Evolutionary conservation across 1,140 invertebrate species (phyloP).

Genomic region (Aphis craccivora): DNA sequence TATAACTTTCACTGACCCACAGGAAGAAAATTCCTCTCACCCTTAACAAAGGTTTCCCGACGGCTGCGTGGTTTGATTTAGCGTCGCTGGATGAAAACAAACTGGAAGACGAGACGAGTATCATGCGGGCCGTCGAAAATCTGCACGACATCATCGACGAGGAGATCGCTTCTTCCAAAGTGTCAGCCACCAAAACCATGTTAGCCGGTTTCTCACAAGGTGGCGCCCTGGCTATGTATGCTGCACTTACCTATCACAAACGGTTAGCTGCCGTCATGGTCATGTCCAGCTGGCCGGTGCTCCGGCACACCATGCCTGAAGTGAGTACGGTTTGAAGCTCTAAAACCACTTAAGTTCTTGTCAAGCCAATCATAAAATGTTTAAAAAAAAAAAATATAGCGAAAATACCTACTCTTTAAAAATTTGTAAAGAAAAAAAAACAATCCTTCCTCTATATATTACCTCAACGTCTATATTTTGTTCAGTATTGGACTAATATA

Average conservation of each 20-base stretch:
- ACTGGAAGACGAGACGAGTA: constrained; percentile 89
- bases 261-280: constrained; percentile 87
- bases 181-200: constrained; percentile 79
- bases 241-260: constrained; percentile 82
- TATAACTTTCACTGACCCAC: background rate
- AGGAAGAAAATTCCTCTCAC: constrained; percentile 89
- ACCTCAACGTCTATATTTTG: no score
- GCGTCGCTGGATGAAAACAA: constrained; percentile 81
- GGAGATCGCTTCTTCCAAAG: constrained; percentile 77
- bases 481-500: no score
- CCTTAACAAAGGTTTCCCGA: constrained; percentile 88
- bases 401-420: background rate
- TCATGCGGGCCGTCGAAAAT: constrained; percentile 78
- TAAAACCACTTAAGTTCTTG: background rate
- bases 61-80: constrained; percentile 98
- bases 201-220: constrained; percentile 89
- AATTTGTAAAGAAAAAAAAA: background rate
- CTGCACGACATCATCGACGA: constrained; percentile 85
- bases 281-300: constrained; percentile 93
- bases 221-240: constrained; percentile 89
- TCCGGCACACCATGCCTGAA: constrained; percentile 84
- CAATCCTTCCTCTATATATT: background rate
- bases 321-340: constrained; percentile 62
- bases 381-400: background rate
- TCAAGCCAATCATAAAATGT: background rate